phyloP scores from a whole-genome alignment of 2,797 vertebrate species.

The Halcyon smyrnensis region DNA sequence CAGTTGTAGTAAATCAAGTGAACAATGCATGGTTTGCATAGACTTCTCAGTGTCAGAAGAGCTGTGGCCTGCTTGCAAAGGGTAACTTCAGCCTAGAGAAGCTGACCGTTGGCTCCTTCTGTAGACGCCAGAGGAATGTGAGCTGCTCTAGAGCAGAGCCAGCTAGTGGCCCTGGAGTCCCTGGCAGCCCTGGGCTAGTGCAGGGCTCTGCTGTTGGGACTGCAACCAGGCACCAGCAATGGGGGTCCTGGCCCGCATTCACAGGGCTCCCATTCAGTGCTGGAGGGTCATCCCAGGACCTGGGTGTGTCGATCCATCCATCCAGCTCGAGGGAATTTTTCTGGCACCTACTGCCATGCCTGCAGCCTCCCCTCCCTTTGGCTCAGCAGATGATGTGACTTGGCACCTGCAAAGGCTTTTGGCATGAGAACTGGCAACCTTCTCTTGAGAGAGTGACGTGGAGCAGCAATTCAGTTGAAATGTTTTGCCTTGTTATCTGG shows the following conservation, averaged over 20 bases:
- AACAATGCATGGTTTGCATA: rapidly evolving
- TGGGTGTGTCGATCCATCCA: rapidly evolving
- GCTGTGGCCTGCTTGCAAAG: neutral
- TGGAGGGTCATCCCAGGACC: neutral
- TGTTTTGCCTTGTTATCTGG: neutral
- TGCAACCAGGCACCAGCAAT: too few species aligned
- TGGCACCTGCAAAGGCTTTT: neutral
- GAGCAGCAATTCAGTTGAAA: neutral
- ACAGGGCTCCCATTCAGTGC: rapidly evolving
- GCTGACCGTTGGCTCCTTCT: neutral
- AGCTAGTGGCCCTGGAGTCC: neutral
- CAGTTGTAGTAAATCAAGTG: neutral
- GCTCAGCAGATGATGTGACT: neutral
- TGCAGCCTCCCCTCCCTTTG: neutral
- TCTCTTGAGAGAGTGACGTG: rapidly evolving
- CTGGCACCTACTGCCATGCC: neutral
- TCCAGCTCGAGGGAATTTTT: neutral
- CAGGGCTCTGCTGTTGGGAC: neutral
- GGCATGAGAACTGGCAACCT: neutral
- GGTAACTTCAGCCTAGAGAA: neutral
- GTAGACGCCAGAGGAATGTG: neutral
- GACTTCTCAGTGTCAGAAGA: neutral
- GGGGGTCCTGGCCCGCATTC: rapidly evolving
- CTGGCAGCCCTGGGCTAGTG: rapidly evolving
- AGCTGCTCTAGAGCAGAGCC: neutral